Conservation (phyloP, 2,797 vertebrate species). For the Hirundo rustica region DNA sequence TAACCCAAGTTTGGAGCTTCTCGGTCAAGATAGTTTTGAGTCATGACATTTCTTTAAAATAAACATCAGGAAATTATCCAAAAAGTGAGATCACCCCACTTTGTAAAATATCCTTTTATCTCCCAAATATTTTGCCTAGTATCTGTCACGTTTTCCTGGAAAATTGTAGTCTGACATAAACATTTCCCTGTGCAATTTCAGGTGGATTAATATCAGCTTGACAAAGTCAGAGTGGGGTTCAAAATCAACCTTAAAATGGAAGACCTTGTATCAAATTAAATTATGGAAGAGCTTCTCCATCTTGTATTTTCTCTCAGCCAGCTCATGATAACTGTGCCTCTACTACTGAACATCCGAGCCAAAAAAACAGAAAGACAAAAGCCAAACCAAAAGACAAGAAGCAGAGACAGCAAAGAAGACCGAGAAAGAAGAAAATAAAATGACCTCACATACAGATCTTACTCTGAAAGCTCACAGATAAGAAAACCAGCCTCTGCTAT, state of each 20-base stretch:
- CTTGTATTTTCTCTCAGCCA: conserved; percentile 9
- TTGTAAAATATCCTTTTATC: not conserved
- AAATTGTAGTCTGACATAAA: not conserved
- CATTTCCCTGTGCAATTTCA: not conserved
- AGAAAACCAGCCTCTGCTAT: not conserved
- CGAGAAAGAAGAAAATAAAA: not conserved
- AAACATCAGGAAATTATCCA: conserved; percentile 41
- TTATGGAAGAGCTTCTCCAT: not conserved
- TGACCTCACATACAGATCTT: not conserved
- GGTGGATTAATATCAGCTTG: conserved; percentile 26
- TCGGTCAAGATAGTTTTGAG: conserved; percentile 22
- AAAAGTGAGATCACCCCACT: conserved; percentile 46
- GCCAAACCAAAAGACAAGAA: conserved; percentile 54
- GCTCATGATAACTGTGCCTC: conserved; percentile 25
- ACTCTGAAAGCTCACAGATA: not conserved
- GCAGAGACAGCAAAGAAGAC: conserved; percentile 46
- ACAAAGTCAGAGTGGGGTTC: not conserved
- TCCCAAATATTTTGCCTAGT: not conserved
- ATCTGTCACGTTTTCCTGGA: conserved; percentile 7
- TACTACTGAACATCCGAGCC: not conserved
- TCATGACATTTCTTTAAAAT: conserved; percentile 51
- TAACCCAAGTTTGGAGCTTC: conserved; percentile 29
- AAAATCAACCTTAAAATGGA: not conserved
- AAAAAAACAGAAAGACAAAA: conserved; percentile 27
- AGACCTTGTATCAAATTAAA: not conserved